phyloP scores from a whole-genome alignment of 2,888 invertebrate species.

The Phasia obesa region DNA sequence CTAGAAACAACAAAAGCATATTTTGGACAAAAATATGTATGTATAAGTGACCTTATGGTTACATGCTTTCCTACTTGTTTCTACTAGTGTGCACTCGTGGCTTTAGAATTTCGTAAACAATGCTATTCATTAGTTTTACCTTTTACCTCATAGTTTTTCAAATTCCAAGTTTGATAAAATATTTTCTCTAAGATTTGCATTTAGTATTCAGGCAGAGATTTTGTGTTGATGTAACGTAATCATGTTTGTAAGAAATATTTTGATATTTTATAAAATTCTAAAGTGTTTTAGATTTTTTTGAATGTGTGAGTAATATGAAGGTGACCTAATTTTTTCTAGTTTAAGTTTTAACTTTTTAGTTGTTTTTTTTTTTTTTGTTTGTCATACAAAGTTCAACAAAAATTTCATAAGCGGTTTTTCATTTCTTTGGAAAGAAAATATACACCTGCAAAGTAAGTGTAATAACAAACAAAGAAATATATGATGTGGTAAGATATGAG shows the following conservation, averaged over 20 bases:
- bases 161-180: slow-evolving; percentile 14
- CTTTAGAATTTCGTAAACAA: neutral
- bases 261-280: slow-evolving; percentile 19
- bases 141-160: neutral
- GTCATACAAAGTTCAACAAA: slow-evolving; percentile 4
- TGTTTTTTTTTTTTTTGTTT: neutral
- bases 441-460: neutral
- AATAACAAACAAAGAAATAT: neutral
- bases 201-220: slow-evolving; percentile 29
- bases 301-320: too few relatives aligned
- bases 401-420: slow-evolving; percentile 16
- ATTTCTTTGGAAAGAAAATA: slow-evolving; percentile 15
- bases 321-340: slow-evolving; percentile 48
- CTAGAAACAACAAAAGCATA: too few relatives aligned
- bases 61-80: too few relatives aligned
- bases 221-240: slow-evolving; percentile 13
- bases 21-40: too few relatives aligned
- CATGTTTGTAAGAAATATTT: slow-evolving; percentile 20
- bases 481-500: neutral
- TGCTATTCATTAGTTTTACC: slow-evolving; percentile 7
- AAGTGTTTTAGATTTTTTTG: slow-evolving; percentile 13
- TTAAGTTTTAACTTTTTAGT: neutral
- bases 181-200: neutral
- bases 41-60: too few relatives aligned
- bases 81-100: neutral